Evolutionary conservation across 2,797 vertebrate genomes (phyloP).

Genomic region (Tragopan temminckii): DNA sequence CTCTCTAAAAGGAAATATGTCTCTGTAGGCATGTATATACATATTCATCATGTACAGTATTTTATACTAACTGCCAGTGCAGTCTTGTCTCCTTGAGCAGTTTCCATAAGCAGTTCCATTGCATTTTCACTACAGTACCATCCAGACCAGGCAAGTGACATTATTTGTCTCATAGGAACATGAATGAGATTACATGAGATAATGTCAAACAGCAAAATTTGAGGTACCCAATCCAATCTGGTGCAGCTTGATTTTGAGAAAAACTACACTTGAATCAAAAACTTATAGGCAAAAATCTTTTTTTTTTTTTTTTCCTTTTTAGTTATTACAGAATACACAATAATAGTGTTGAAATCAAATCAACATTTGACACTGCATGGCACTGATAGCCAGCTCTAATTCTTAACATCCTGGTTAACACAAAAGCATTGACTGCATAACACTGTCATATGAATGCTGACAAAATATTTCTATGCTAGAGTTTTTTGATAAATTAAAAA

Average conservation of each 20-base stretch:
- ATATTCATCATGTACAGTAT: background rate
- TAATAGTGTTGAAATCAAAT: background rate
- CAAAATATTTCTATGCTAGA: background rate
- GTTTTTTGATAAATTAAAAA: background rate
- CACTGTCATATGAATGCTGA: background rate
- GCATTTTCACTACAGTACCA: background rate
- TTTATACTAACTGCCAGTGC: background rate
- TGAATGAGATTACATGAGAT: background rate
- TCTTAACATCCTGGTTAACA: background rate
- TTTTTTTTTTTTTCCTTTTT: background rate
- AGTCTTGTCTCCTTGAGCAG: background rate
- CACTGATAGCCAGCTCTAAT: background rate
- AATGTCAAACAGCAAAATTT: constrained; percentile 33
- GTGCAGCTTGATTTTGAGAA: constrained; percentile 25
- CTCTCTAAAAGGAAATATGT: background rate
- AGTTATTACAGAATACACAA: background rate
- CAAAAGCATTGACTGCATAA: background rate
- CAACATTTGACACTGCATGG: background rate
- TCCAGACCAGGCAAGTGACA: background rate
- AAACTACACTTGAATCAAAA: background rate
- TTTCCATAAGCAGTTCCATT: background rate
- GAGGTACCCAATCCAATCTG: background rate
- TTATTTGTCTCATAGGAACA: constrained; percentile 6
- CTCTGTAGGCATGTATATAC: background rate
- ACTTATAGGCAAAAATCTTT: background rate